phyloP scores from a whole-genome alignment of 2,113 vertebrate genomes.

The Lepus europaeus region DNA sequence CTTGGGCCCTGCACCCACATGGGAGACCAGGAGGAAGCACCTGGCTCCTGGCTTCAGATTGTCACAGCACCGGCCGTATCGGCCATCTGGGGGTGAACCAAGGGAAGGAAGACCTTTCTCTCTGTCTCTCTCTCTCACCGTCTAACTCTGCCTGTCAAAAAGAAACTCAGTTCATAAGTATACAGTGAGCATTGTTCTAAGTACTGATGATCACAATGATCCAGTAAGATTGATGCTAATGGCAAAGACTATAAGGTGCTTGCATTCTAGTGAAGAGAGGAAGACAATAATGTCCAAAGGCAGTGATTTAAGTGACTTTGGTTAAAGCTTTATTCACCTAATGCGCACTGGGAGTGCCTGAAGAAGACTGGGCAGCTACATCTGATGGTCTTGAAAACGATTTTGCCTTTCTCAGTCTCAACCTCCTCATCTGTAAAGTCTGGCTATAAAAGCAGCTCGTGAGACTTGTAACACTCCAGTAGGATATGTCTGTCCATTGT shows the following conservation, averaged over 20 bases:
- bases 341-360: not conserved
- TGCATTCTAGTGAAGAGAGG: not conserved
- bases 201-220: not conserved
- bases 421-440: not conserved
- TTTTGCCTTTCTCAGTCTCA: not conserved
- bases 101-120: too few relatives aligned
- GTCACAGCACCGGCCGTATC: too few relatives aligned
- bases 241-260: not conserved
- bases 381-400: not conserved
- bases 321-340: not conserved
- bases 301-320: not conserved
- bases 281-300: not conserved
- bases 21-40: too few relatives aligned
- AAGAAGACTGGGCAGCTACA: not conserved
- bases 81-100: too few relatives aligned
- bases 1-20: too few relatives aligned
- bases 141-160: too few relatives aligned
- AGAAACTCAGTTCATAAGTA: not conserved
- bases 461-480: not conserved
- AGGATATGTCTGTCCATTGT: not conserved
- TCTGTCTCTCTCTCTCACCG: too few relatives aligned
- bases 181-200: not conserved
- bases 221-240: constrained; percentile 8
- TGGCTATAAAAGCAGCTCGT: not conserved
- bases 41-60: too few relatives aligned